Percentiles rank a stretch among this genome's conserved stretches.
phyloP scores from a whole-genome alignment of 2,888 invertebrate genomes.

The Alitta virens region DNA sequence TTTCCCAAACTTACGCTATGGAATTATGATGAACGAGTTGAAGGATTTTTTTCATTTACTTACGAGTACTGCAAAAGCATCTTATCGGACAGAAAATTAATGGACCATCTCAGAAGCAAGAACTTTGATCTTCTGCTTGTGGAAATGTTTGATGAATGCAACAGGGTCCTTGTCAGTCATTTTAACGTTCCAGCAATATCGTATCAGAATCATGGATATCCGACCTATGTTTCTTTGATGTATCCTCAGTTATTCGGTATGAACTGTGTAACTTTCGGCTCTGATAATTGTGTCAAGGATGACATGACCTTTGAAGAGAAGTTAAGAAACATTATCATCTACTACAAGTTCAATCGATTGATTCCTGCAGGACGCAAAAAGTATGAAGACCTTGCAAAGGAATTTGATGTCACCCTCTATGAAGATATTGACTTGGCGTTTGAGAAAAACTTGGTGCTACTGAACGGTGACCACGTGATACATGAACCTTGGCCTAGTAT shows the following conservation, averaged over 20 bases:
- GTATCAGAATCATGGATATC: constrained; percentile 2
- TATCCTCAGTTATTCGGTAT: constrained; percentile 5
- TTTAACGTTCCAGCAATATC: constrained; percentile 4
- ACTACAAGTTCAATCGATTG: background rate
- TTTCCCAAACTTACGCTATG: too few species aligned
- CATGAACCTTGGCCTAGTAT: background rate
- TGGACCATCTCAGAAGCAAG: background rate
- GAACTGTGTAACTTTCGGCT: background rate
- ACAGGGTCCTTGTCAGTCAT: background rate
- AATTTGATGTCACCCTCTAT: background rate
- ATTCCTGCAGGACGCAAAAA: background rate
- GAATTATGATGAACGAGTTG: too few species aligned
- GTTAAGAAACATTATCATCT: background rate
- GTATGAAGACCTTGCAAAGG: background rate
- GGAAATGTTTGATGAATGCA: constrained; percentile 3
- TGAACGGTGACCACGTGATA: background rate
- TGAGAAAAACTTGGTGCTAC: background rate
- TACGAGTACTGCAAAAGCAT: background rate
- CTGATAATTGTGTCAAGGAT: background rate
- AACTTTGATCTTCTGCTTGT: constrained; percentile 4
- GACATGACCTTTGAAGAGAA: background rate
- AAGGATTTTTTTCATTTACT: background rate
- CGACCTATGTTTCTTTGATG: background rate
- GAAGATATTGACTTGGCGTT: background rate
- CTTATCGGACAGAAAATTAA: background rate